Evolutionary conservation across 2,888 invertebrate species (phyloP), one percentile per base, ranked within the genome.

Genomic region (Aplocera efformata): DNA sequence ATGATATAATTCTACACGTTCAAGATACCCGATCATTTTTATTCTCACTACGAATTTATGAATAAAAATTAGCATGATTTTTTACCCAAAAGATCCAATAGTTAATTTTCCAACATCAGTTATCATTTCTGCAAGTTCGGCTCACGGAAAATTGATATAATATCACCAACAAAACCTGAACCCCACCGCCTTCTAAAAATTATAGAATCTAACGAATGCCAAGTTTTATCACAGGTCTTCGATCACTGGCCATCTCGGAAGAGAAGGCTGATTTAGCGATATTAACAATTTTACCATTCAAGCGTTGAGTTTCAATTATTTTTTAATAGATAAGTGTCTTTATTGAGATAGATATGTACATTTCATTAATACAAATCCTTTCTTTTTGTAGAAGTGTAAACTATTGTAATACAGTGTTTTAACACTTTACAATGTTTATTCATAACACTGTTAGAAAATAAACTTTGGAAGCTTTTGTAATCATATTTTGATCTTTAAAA

Each of bases 51-150:
- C n/a, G 10, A 31, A 31, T 17, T 30, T 17, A 23, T 30, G 17
- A 30, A 25, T 21, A 32, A 27, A 17, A 43, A 49, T 29, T 32
- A n/a, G 29, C 32, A 39, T 35, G 24, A 33, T 29, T 35, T 24
- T 32, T 31, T 22, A 26, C 17, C 47, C 43, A 49, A 48, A 58
- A 53, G 29, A 41, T 41, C 51, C 50, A 48, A 56, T 53, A 53
- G 50, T 53, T 53, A 58, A 59, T 63, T 62, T 62, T 60, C 61
- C 65, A 65, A 60, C 53, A 53, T 60, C 60, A 60, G 53, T 60
- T 58, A 58, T 60, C 53, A 58, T 54, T 30, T 38, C 22, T 53
- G 53, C 55, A 59, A 60, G 50, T 58, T 64, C 38, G 41, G 44
- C 41, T 53, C 42, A 50, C 54, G 63, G 63, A 64, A 60, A 64